phyloP scores from a whole-genome alignment of 2,113 vertebrate species.

The Colossoma macropomum region DNA sequence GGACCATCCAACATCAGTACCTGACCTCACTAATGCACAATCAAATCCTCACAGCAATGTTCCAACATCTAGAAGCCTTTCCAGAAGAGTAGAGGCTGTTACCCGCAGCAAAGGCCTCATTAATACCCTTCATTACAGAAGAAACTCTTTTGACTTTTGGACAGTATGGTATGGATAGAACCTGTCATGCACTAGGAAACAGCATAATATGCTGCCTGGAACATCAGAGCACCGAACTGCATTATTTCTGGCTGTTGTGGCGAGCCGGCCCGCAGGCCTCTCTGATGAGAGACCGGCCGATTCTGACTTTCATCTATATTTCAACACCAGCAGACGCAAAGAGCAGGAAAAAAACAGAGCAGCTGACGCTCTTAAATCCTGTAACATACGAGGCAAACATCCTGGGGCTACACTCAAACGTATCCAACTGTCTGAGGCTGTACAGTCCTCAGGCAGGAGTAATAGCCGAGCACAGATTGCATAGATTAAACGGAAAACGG shows the following conservation, averaged over 20 bases:
- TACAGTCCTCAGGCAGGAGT: constrained; percentile 18
- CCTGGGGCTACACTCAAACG: constrained; percentile 26
- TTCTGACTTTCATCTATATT: constrained; percentile 48
- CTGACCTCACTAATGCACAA: too few relatives aligned
- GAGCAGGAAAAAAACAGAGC: constrained; percentile 14
- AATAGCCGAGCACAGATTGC: constrained; percentile 1
- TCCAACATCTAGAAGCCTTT: too few relatives aligned
- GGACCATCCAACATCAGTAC: too few relatives aligned
- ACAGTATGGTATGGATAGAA: too few relatives aligned
- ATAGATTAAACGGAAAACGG: constrained; percentile 30
- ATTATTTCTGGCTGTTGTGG: not conserved
- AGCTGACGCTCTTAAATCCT: constrained; percentile 44
- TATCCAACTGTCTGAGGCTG: constrained; percentile 23
- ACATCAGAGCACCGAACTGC: not conserved
- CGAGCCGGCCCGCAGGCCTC: constrained; percentile 38
- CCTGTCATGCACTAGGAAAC: too few relatives aligned
- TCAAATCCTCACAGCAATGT: too few relatives aligned
- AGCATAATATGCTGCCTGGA: not conserved
- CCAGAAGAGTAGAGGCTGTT: too few relatives aligned
- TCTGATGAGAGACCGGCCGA: constrained; percentile 24
- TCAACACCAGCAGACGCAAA: constrained; percentile 16
- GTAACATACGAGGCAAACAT: constrained; percentile 39
- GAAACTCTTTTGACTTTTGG: too few relatives aligned
- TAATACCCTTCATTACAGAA: too few relatives aligned
- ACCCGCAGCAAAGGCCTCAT: too few relatives aligned